phyloP scores from a whole-genome alignment of 2,888 invertebrate genomes.

The Iselma pallidipennis region DNA sequence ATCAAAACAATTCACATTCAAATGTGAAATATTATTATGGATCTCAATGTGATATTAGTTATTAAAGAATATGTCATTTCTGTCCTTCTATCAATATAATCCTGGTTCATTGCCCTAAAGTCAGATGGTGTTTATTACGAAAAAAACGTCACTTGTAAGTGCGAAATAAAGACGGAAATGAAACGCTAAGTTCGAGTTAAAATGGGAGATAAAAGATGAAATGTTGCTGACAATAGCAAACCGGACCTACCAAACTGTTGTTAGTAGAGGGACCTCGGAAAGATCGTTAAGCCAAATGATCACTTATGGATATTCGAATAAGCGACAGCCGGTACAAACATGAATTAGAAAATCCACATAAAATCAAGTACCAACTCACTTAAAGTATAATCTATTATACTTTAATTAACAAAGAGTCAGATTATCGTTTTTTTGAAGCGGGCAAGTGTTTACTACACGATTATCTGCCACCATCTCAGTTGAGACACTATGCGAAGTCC shows the following conservation, averaged over 20 bases:
- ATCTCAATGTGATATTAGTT: too few species aligned
- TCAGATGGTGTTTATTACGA: slow-evolving; percentile 23
- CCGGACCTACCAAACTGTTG: slow-evolving; percentile 21
- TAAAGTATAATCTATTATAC: too few species aligned
- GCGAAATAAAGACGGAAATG: slow-evolving; percentile 32
- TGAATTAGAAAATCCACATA: too few species aligned
- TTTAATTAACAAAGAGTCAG: too few species aligned
- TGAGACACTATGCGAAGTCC: too few species aligned
- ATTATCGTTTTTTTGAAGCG: too few species aligned
- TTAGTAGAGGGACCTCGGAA: neutral
- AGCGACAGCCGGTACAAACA: slow-evolving; percentile 9
- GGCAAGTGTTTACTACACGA: too few species aligned
- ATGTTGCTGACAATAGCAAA: slow-evolving; percentile 26
- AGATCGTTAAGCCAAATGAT: slow-evolving; percentile 16
- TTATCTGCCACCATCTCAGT: too few species aligned
- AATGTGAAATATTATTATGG: neutral
- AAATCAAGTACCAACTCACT: too few species aligned
- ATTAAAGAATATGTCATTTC: too few species aligned
- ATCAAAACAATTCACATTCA: too few species aligned
- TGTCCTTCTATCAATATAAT: neutral
- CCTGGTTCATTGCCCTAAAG: neutral
- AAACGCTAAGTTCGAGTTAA: slow-evolving; percentile 26
- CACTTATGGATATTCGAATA: slow-evolving; percentile 1
- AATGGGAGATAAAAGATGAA: slow-evolving; percentile 30
- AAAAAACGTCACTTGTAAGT: slow-evolving; percentile 24